These are phyloP conservation scores for Rhynchotus rufescens DNA, from an alignment of 2,797 vertebrate genomes.

Conservation along the genomic window DNA sequence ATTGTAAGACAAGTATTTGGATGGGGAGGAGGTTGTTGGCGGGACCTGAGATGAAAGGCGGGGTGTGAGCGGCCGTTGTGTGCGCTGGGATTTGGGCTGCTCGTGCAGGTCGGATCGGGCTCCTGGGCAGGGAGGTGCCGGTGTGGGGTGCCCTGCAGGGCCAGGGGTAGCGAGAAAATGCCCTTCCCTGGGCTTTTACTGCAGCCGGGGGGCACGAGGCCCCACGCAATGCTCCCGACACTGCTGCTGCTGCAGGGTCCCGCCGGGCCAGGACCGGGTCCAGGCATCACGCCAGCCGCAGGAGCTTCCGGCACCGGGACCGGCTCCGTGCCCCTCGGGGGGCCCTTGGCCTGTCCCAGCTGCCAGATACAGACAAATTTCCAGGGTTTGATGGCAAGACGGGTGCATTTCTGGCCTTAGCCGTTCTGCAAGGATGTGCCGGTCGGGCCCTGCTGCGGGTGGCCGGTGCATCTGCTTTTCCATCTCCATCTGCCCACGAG, in stretches of 20 bases:
- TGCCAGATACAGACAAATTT: background rate
- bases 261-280: too few relatives aligned
- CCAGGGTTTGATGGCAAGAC: background rate
- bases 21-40: slow-evolving; percentile 44
- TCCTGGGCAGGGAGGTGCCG: background rate
- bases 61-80: background rate
- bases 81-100: background rate
- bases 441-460: background rate
- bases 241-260: too few relatives aligned
- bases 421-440: background rate
- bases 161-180: background rate
- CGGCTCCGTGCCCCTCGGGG: too few relatives aligned
- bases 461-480: slow-evolving; percentile 17
- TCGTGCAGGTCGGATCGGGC: background rate
- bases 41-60: slow-evolving; percentile 65
- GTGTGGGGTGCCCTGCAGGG: background rate
- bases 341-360: background rate
- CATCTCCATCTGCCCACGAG: slow-evolving; percentile 56
- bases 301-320: too few relatives aligned
- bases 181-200: too few relatives aligned
- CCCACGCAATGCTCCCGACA: background rate
- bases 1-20: slow-evolving; percentile 53
- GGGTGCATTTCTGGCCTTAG: background rate
- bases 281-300: too few relatives aligned
- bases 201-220: too few relatives aligned